Base-by-base conservation (phyloP, 2,113 vertebrate genomes). In the Etheostoma spectabile region DNA sequence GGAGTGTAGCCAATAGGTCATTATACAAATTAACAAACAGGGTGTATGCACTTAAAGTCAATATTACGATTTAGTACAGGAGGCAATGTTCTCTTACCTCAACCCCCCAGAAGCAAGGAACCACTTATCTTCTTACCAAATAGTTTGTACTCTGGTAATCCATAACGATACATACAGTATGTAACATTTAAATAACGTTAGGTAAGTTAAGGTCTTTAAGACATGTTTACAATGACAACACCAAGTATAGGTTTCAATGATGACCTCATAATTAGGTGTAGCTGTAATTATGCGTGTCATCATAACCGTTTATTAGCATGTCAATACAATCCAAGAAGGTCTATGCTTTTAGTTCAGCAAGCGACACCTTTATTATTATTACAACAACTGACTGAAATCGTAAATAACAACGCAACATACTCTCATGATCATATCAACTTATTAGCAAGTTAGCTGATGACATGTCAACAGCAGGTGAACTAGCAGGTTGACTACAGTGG, bases 1-100 rank as follows among this genome's bases (percentile, higher is more conserved):
- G 90, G 88, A 84, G 74, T 7, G 42, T 45, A 82, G 90, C 90
- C 90, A 90, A 24, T n/a, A 27, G 52, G 19, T 85, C 86, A 82
- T 87, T 92, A 90, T 12, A 81, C 86, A 91, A 87, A 91, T 92
- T 27, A 90, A 80, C 77, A 69, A 71, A 72, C 70, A 8, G 24
- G 14, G 49, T 69, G 49, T 4, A 22, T 45, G 74, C 68, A 55
- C 30, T 61, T 12, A 52, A 67, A 77, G 38, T 60, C 82, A 74
- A 79, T 62, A 65, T 21, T 64, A 79, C 13, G 14, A 81, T 59
- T 65, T 60, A 73, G 11, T 30, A 46, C 10, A 11, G 3, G 80
- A 79, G 53, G 21, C 19, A 42, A 27, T 62, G 21, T 68, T 19
- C 33, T 75, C 24, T 79, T 38, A 74, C 27, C 33, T 62, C n/a